phyloP scores from a whole-genome alignment of 1,140 invertebrate genomes.

The Pseudomyrmex concolor region DNA sequence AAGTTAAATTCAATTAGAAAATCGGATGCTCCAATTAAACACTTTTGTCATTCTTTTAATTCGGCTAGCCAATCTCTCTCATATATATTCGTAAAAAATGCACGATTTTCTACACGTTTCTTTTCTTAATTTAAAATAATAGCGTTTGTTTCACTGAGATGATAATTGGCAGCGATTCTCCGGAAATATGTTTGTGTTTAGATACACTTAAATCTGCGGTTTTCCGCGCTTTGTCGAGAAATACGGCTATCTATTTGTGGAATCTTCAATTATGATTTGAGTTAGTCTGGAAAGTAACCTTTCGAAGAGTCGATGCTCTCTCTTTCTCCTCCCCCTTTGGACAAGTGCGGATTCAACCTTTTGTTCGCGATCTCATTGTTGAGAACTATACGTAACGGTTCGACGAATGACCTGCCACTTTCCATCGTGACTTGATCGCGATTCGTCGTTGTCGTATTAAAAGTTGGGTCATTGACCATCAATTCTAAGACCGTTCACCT shows the following conservation, averaged over 20 bases:
- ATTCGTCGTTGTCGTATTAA: conserved; percentile 22
- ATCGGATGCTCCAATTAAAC: too few species aligned
- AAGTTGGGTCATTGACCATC: conserved; percentile 46
- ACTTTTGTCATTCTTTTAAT: too few species aligned
- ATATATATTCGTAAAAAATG: not conserved
- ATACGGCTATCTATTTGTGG: conserved; percentile 9
- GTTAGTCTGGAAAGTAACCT: conserved; percentile 15
- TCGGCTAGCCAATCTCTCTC: too few species aligned
- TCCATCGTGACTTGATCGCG: conserved; percentile 24
- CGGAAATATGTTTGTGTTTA: too few species aligned
- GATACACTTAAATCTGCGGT: too few species aligned
- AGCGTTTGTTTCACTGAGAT: too few species aligned
- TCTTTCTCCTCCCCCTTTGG: not conserved
- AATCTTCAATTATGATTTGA: conserved; percentile 12
- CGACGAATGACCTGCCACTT: conserved; percentile 19
- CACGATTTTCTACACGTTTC: too few species aligned
- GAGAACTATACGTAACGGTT: not conserved
- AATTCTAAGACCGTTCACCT: conserved; percentile 45
- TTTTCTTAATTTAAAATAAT: too few species aligned
- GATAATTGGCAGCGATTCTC: too few species aligned
- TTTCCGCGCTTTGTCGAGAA: not conserved
- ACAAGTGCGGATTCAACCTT: conserved; percentile 11
- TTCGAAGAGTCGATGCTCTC: conserved; percentile 4
- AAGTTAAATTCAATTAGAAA: too few species aligned
- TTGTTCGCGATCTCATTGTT: conserved; percentile 31